A percentile compares a stretch with the other conserved stretches of the same genome.
Evolutionary conservation across 2,113 vertebrate species (phyloP).

Genomic region (Microtus pennsylvanicus): DNA sequence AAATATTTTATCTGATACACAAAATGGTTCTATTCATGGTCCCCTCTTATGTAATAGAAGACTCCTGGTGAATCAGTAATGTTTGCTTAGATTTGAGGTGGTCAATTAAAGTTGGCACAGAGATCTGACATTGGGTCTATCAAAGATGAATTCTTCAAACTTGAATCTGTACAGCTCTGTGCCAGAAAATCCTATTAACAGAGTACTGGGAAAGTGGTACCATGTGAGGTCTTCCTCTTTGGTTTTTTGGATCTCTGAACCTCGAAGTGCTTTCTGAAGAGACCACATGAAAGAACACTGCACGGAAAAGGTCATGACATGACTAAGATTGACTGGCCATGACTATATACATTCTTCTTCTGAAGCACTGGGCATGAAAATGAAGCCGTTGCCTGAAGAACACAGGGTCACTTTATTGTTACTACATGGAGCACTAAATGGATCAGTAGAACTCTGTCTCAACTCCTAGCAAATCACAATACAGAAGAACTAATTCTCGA

Average conservation of each 20-base stretch:
- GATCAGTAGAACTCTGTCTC: neutral
- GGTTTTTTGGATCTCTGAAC: neutral
- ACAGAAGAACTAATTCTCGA: neutral
- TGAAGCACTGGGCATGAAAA: neutral
- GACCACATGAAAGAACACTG: neutral
- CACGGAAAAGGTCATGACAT: neutral
- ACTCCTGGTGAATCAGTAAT: neutral
- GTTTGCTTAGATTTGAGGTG: neutral
- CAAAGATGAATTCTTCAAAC: neutral
- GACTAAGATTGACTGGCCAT: rapidly evolving
- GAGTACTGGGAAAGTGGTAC: rapidly evolving
- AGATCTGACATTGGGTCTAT: neutral
- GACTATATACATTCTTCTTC: neutral
- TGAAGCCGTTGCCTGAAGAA: neutral
- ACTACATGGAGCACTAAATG: neutral
- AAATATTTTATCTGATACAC: neutral
- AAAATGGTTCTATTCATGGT: neutral
- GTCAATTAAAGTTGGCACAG: neutral
- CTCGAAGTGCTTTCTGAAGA: neutral
- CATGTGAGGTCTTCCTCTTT: neutral
- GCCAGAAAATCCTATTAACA: neutral
- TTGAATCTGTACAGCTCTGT: neutral
- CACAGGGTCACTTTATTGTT: neutral
- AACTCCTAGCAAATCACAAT: neutral
- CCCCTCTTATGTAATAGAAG: neutral